A percentile compares a stretch with the other conserved stretches of the same genome.
Evolutionary conservation across 2,797 vertebrate genomes (phyloP).

Genomic region (Neopelma chrysocephalum): DNA sequence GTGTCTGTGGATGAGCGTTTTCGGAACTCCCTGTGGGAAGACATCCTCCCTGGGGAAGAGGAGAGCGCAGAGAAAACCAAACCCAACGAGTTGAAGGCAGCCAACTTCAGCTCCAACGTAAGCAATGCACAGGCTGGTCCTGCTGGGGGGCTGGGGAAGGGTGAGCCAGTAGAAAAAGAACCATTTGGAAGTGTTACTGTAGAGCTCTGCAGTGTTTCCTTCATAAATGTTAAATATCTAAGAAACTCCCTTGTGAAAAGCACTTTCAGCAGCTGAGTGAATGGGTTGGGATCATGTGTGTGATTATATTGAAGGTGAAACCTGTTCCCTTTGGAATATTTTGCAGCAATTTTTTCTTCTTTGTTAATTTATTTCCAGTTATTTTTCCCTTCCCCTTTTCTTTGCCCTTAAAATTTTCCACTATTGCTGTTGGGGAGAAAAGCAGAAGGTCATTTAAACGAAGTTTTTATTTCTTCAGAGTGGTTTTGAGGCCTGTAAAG

Average conservation of each 20-base stretch:
- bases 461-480: not conserved
- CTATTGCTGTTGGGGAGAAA: not conserved
- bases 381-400: not conserved
- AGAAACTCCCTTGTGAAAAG: not conserved
- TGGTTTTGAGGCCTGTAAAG: not conserved
- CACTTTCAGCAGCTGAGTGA: not conserved
- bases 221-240: accelerated
- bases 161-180: not conserved
- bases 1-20: conserved; percentile 91
- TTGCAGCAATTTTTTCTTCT: not conserved
- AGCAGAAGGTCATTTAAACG: not conserved
- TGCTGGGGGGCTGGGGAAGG: not conserved
- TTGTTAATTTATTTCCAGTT: not conserved
- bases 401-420: not conserved
- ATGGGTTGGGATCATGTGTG: not conserved
- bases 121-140: not conserved
- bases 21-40: conserved; percentile 87
- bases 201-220: not conserved
- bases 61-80: conserved; percentile 35
- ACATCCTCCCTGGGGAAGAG: conserved; percentile 79
- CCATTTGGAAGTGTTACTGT: too few species aligned
- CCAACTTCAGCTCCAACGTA: conserved; percentile 86
- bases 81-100: conserved; percentile 48
- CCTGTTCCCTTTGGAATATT: not conserved
- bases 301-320: not conserved